These are phyloP conservation scores for Arge pagana DNA, from an alignment of 2,888 invertebrate species.

Conservation along the genomic window DNA sequence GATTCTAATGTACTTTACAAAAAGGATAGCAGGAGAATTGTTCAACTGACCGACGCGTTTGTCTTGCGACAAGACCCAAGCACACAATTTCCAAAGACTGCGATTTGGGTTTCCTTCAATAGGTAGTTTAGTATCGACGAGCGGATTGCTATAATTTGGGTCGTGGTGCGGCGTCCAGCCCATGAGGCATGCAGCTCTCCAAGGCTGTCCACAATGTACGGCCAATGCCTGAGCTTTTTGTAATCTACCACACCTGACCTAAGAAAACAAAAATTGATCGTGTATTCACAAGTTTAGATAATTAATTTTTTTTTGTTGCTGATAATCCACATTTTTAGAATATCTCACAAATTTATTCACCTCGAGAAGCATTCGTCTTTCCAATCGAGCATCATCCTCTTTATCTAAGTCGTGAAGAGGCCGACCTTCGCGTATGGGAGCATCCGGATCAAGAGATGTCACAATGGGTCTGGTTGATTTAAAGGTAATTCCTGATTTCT, in stretches of 20 bases:
- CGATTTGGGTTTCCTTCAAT: constrained; percentile 83
- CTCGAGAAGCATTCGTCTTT: constrained; percentile 55
- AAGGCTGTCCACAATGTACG: constrained; percentile 84
- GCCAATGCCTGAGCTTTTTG: constrained; percentile 84
- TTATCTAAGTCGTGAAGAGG: constrained; percentile 84
- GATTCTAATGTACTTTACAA: too few species aligned
- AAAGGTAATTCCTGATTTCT: constrained; percentile 63
- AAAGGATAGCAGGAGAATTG: too few species aligned
- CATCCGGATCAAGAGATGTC: constrained; percentile 85
- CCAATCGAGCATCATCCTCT: constrained; percentile 71
- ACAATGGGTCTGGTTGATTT: constrained; percentile 65
- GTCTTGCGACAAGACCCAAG: constrained; percentile 63
- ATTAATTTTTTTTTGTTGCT: too few species aligned
- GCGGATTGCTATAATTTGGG: constrained; percentile 66
- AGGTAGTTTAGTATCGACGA: constrained; percentile 58
- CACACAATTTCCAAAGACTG: constrained; percentile 78
- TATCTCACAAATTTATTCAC: too few species aligned
- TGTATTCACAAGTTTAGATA: too few species aligned
- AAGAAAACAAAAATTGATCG: constrained; percentile 60
- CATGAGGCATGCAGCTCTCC: constrained; percentile 88
- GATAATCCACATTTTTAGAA: too few species aligned
- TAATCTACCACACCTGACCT: constrained; percentile 84
- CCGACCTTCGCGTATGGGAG: constrained; percentile 77
- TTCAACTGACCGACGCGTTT: constrained; percentile 44
- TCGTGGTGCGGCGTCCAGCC: constrained; percentile 91